Conservation (phyloP, 2,888 invertebrate genomes). For the Mimachlamys varia region DNA sequence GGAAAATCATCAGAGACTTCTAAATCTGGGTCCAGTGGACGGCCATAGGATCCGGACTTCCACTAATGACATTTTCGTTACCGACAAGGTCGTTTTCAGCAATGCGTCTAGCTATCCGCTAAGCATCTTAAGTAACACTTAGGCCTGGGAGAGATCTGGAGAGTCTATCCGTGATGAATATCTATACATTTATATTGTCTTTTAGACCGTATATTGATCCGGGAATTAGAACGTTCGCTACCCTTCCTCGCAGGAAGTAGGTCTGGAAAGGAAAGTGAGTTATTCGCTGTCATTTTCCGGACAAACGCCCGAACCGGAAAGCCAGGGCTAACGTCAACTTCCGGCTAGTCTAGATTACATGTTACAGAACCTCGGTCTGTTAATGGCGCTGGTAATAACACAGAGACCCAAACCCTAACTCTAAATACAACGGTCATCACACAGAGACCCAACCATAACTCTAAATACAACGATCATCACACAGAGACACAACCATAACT, state of each 20-base stretch:
- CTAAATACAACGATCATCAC: background rate
- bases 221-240: background rate
- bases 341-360: background rate
- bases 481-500: background rate
- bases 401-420: background rate
- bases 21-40: background rate
- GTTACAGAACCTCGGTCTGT: background rate
- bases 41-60: background rate
- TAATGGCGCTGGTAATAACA: background rate
- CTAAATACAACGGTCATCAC: background rate
- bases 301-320: background rate
- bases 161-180: constrained; percentile 11
- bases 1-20: background rate
- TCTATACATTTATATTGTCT: constrained; percentile 32
- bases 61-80: background rate
- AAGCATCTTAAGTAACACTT: constrained; percentile 26
- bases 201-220: background rate
- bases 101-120: background rate
- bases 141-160: background rate
- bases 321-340: background rate
- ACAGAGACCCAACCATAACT: background rate
- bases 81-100: background rate
- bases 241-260: background rate
- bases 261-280: constrained; percentile 21
- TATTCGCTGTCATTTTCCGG: constrained; percentile 27